Evolutionary conservation across 2,888 invertebrate genomes (phyloP), one percentile per base, ranked within the genome.

Genomic region (Caenorhabditis sp.): DNA sequence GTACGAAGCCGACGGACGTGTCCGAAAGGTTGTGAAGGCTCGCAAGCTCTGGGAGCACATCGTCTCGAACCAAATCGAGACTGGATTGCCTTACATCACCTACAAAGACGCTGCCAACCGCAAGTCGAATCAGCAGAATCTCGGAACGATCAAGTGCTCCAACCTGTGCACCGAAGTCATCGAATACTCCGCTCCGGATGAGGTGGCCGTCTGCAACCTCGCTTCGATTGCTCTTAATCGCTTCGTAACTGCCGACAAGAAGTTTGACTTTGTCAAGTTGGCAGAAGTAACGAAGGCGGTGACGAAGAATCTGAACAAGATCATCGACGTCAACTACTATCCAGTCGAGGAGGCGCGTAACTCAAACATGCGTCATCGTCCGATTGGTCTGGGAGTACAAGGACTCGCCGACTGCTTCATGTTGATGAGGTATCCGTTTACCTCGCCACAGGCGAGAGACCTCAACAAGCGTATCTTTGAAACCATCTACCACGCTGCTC

Each of bases 101-200:
- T 89, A 89, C 84, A 89, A 89, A 66, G 99, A 99, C 91, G 93
- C 95, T 3, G 97, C 98, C 89, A 99, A 99, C 89, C 91, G 94
- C 1, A 99, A 99, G 91, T 95, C 95, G 73, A 99, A 99, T 90
- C 99, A 99, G 88, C 94, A 98, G 90, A 97, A 99, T 91, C 91
- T 99, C 70, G 99, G 99, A 13, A 98, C 98, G 0, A 99, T 99
- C 83, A 96, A 96, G 90, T 95, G 96, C 90, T 95, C 96, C 86
- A 99, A 99, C 90, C 91, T 99, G 37, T 99, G 98, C 89, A 98
- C 99, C 0, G 99, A 99, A 92, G 95, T 99, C 83, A 93, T 99
- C 0, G 95, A 99, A 90, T 99, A 96, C 90, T 95, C 86, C 13
- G 71, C 79, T 30, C 83, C 86, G 3, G 87, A 88, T 58, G 88